phyloP scores from a whole-genome alignment of 2,113 vertebrate species.

The Limanda limanda region DNA sequence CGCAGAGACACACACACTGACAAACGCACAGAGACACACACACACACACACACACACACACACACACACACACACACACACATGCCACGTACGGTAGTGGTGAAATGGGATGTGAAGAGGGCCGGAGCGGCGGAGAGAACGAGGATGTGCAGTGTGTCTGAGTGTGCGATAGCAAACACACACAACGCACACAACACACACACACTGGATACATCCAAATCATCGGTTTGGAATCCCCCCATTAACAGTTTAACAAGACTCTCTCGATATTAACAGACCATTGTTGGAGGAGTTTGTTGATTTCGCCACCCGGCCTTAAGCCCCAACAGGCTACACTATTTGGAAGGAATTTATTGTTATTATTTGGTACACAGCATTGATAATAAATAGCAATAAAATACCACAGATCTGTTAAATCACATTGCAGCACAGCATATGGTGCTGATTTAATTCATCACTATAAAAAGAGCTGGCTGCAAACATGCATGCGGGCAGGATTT shows the following conservation, averaged over 20 bases:
- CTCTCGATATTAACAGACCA: conserved; percentile 71
- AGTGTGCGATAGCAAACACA: conserved; percentile 38
- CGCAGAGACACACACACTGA: background rate
- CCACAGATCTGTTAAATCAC: conserved; percentile 68
- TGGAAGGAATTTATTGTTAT: conserved; percentile 80
- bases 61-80: background rate
- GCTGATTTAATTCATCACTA: conserved; percentile 78
- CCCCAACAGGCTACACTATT: conserved; percentile 75
- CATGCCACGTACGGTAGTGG: conserved; percentile 16
- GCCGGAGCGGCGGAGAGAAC: conserved; percentile 24
- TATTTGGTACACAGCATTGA: conserved; percentile 71
- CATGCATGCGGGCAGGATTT: conserved; percentile 62
- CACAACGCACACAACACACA: conserved; percentile 1
- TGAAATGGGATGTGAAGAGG: conserved; percentile 27
- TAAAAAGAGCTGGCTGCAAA: conserved; percentile 68
- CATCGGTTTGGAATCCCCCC: conserved; percentile 73
- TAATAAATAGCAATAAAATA: conserved; percentile 76
- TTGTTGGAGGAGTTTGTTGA: conserved; percentile 60
- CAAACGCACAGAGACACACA: background rate
- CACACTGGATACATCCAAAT: conserved; percentile 62
- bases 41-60: conserved; percentile 18
- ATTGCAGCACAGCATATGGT: conserved; percentile 70
- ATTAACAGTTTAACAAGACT: conserved; percentile 76
- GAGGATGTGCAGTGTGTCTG: conserved; percentile 35
- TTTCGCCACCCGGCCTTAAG: conserved; percentile 60